These are phyloP conservation scores for Mythimna albipuncta DNA, from an alignment of 2,888 invertebrate species.

Conservation along the genomic window DNA sequence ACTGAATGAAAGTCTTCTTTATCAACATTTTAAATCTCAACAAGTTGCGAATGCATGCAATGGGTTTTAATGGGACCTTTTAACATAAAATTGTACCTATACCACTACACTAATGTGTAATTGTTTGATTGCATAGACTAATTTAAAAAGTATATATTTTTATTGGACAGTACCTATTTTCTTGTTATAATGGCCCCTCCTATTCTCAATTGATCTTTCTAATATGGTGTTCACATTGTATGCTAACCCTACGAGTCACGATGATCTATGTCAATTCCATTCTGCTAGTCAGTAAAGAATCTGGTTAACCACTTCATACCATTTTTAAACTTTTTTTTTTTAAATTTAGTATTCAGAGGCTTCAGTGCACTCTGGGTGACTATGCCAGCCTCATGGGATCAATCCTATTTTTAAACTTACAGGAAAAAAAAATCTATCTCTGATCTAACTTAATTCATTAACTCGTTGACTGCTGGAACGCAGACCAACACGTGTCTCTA, in stretches of 20 bases:
- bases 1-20: not conserved
- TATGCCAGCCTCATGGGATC: too few relatives aligned
- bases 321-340: not conserved
- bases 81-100: not conserved
- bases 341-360: too few relatives aligned
- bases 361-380: too few relatives aligned
- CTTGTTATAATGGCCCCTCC: not conserved
- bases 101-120: not conserved
- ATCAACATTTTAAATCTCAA: not conserved
- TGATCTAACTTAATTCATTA: not conserved
- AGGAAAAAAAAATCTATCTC: not conserved
- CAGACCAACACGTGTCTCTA: too few relatives aligned
- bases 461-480: too few relatives aligned
- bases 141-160: not conserved
- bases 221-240: not conserved
- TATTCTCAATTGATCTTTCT: not conserved
- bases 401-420: not conserved
- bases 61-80: not conserved
- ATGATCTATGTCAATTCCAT: not conserved
- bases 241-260: not conserved
- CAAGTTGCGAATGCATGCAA: not conserved
- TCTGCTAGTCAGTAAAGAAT: not conserved
- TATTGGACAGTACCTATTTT: too few relatives aligned
- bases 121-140: not conserved
- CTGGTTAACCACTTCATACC: not conserved